Evolutionary conservation across 2,797 vertebrate genomes (phyloP), one percentile per base, ranked within the genome.

Genomic region (Enteromius paludinosus): DNA sequence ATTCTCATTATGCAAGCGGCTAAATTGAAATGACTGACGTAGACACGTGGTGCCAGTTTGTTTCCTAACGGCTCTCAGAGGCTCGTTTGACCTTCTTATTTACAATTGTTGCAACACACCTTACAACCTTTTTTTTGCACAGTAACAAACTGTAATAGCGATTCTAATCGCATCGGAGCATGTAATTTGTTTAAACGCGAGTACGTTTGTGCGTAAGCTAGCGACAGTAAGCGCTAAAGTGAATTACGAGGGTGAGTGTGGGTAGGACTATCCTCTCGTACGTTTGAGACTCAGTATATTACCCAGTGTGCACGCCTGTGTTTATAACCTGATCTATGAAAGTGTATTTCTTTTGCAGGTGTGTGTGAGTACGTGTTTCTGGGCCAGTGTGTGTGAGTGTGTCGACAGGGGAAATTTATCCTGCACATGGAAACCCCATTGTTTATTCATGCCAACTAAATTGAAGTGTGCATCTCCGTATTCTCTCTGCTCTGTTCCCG

Each of bases 401-500:
- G 78, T 88, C 83, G 86, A 88, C 92, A 83, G 87, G 91, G 92
- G 92, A 92, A 93, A 93, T 93, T 90, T 92, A 88, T 90, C 66
- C 85, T 84, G 89, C 91, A 90, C 92, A 91, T 91, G 90, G 91
- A 93, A 91, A 90, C 88, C 87, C 91, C 87, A 91, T 94, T 94
- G 93, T 94, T 94, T 93, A 93, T 94, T 94, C 92, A 92, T 93
- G 91, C 91, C 90, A 88, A 90, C 91, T 93, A 92, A 94, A 95
- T 93, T 93, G 91, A 92, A 93, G 90, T 93, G 90, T 91, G 90
- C 89, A 89, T 93, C 88, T 90, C 90, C 85, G 89, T 89, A 89
- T 91, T 92, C 90, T 93, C 89, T 72, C 56, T 83, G 81, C 89
- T 87, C 83, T 41, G 74, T 80, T 91, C 89, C 89, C 90, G 71